These are phyloP conservation scores for Solea solea DNA, from an alignment of 2,113 vertebrate genomes.

Conservation along the genomic window DNA sequence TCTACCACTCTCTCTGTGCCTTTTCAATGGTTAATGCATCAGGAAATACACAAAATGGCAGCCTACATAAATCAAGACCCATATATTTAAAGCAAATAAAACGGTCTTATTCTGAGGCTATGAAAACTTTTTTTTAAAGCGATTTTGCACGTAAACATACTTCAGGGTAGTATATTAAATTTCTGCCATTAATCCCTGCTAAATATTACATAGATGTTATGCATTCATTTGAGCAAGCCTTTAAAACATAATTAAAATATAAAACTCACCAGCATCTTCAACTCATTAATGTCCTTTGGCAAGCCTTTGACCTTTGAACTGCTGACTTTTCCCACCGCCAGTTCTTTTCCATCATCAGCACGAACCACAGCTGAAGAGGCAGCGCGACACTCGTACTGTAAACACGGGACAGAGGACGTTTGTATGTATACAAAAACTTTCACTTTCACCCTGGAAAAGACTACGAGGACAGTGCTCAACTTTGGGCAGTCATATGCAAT, in stretches of 20 bases:
- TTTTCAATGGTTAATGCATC: too few species aligned
- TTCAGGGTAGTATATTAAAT: too few species aligned
- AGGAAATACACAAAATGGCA: too few species aligned
- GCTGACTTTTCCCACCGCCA: slow-evolving; percentile 40
- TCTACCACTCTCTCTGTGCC: too few species aligned
- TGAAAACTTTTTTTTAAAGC: too few species aligned
- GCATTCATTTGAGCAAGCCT: too few species aligned
- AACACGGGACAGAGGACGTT: slow-evolving; percentile 36
- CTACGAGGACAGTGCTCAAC: slow-evolving; percentile 4
- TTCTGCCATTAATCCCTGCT: too few species aligned
- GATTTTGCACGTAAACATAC: too few species aligned
- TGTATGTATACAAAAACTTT: slow-evolving; percentile 13
- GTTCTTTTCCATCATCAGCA: slow-evolving; percentile 46
- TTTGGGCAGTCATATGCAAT: slow-evolving; percentile 34
- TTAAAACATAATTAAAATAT: slow-evolving; percentile 1
- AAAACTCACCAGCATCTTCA: slow-evolving; percentile 75
- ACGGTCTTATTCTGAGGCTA: too few species aligned
- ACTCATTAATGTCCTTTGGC: slow-evolving; percentile 53
- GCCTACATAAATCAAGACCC: too few species aligned
- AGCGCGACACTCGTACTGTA: slow-evolving; percentile 59
- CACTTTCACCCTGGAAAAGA: slow-evolving; percentile 1
- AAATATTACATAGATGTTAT: too few species aligned
- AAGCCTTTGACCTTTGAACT: slow-evolving; percentile 52
- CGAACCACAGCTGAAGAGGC: slow-evolving; percentile 30
- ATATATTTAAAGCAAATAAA: too few species aligned